These are phyloP conservation scores for Melitaea athalia DNA, from an alignment of 2,888 invertebrate species.

Conservation along the genomic window DNA sequence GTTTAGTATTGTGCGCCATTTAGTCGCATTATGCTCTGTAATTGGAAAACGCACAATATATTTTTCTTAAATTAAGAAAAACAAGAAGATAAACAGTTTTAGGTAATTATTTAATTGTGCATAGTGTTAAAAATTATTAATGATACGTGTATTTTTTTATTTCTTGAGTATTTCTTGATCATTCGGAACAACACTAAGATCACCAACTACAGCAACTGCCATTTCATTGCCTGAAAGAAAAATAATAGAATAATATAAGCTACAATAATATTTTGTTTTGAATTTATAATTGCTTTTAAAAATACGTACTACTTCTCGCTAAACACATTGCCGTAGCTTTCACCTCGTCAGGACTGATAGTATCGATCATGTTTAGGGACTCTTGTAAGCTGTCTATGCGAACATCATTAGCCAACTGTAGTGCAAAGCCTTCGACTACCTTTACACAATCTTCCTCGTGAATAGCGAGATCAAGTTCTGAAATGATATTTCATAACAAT, in stretches of 20 bases:
- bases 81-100: neutral
- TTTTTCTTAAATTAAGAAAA: neutral
- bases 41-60: too few species aligned
- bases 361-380: conserved; percentile 51
- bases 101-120: too few species aligned
- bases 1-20: too few species aligned
- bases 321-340: conserved; percentile 48
- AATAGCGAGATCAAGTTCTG: conserved; percentile 57
- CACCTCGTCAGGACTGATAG: conserved; percentile 53
- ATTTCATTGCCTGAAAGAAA: conserved; percentile 52
- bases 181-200: conserved; percentile 57
- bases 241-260: conserved; percentile 8
- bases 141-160: neutral
- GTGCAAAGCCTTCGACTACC: conserved; percentile 57
- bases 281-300: neutral
- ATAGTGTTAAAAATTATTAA: neutral
- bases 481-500: conserved; percentile 12
- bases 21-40: too few species aligned
- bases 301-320: conserved; percentile 49
- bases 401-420: conserved; percentile 53
- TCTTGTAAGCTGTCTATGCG: conserved; percentile 51
- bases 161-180: conserved; percentile 43
- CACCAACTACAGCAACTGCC: conserved; percentile 67
- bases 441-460: conserved; percentile 59
- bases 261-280: neutral